A percentile compares a stretch with the other conserved stretches of the same genome.
phyloP scores from a whole-genome alignment of 2,888 invertebrate species.

The Melitaea athalia region DNA sequence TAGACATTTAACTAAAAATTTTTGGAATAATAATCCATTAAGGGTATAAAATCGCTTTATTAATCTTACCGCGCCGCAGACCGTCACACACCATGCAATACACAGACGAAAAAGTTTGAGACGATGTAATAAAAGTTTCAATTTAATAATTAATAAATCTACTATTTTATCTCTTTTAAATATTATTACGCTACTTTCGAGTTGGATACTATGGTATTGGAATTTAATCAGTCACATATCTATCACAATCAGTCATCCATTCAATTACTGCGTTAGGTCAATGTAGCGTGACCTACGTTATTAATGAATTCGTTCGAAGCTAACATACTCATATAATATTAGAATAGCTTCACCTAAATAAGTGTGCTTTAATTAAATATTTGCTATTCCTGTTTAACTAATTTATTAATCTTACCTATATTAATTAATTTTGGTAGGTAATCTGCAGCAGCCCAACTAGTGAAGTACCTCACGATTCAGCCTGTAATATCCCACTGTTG shows the following conservation, averaged over 20 bases:
- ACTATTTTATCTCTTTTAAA: background rate
- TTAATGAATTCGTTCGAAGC: background rate
- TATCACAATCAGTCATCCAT: constrained; percentile 8
- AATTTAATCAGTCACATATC: background rate
- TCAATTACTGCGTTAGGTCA: background rate
- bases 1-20: no score
- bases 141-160: no score
- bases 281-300: background rate
- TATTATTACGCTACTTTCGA: background rate
- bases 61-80: no score
- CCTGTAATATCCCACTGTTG: no score
- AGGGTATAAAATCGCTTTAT: no score
- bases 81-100: no score
- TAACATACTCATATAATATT: background rate
- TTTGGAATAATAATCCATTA: no score
- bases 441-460: no score
- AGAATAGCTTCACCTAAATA: background rate
- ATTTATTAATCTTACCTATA: background rate
- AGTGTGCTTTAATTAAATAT: background rate
- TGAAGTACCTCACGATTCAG: no score
- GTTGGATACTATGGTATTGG: background rate
- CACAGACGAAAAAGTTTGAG: no score
- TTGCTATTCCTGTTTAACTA: background rate
- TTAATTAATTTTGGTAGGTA: no score
- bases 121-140: no score